Base-by-base conservation (phyloP, 2,113 vertebrate species). In the Ctenomys sociabilis region DNA sequence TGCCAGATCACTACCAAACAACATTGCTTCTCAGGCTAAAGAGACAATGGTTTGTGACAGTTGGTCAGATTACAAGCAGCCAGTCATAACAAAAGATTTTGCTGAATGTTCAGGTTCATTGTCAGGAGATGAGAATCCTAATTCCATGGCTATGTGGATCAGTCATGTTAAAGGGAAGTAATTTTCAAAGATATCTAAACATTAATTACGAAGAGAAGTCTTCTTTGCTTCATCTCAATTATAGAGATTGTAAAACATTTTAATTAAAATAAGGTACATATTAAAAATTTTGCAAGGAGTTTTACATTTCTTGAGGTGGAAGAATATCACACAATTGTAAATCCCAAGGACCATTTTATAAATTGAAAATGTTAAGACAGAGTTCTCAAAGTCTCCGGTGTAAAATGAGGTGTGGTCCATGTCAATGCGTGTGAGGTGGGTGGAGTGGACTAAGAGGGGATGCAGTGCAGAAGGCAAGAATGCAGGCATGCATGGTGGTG, bases 51-150 rank as follows among this genome's bases (percentile, higher is more conserved):
- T 73, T 93, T 95, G 81, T 85, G 68, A 92, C 70, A 85, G 52
- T 5, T 93, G 93, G 63, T 96, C 83, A 97, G 66, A 75, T 94
- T 83, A 87, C 19, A 81, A 96, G 37, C 49, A 94, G 43, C 11
- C 86, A n/a, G 9, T 96, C 32, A 85, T 57, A 94, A 75, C 28
- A 59, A 61, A 32, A 91, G 52, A 92, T 82, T 95, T 88, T 61
- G 72, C n/a, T 68, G 45, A 59, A 78, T 85, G 87, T 93, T 94
- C 45, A 82, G 13, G 64, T 95, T 81, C 73, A 35, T 61, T 96
- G 35, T 87, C 52, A 90, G n/a, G 77, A 89, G 49, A 77, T 7
- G 30, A 68, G 40, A 57, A 0, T 16, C 49, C 13, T 64, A 72
- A 78, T 4, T 85, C 24, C 30, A 4, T 45, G 30, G 7, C 43